Conservation (phyloP, 2,797 vertebrate genomes). For the Micropoecilia bifurca region DNA sequence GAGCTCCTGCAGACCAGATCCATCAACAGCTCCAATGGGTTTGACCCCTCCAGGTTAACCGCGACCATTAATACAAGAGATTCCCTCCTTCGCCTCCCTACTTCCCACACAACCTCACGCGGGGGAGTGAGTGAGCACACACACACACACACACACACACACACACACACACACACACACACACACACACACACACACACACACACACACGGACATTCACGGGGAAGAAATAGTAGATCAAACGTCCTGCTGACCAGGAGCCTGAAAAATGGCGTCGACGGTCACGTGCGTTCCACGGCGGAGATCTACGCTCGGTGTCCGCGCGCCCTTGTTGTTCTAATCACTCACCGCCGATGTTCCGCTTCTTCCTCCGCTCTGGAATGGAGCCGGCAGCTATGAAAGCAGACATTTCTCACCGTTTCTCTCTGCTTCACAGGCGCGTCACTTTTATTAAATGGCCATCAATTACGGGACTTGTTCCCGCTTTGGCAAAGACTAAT, state of each 20-base stretch:
- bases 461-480: conserved; percentile 12
- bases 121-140: conserved; percentile 62
- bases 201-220: conserved; percentile 10
- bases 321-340: conserved; percentile 62
- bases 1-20: conserved; percentile 90
- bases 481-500: conserved; percentile 4
- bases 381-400: conserved; percentile 1
- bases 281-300: conserved; percentile 58
- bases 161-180: conserved; percentile 30
- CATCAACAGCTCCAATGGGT: conserved; percentile 95
- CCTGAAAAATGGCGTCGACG: conserved; percentile 53
- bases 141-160: conserved; percentile 30
- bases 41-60: conserved; percentile 96
- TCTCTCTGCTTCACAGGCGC: not conserved
- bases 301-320: conserved; percentile 58
- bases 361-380: conserved; percentile 49
- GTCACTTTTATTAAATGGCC: conserved; percentile 12
- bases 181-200: conserved; percentile 31
- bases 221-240: conserved; percentile 71
- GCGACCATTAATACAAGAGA: conserved; percentile 93
- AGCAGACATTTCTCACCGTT: conserved; percentile 26
- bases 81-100: conserved; percentile 70
- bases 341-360: conserved; percentile 65
- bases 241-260: conserved; percentile 38
- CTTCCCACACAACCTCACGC: conserved; percentile 54